Percentiles rank a stretch among this genome's conserved stretches.
Conservation (phyloP, 2,797 vertebrate species). For the Decapterus maruadsi region DNA sequence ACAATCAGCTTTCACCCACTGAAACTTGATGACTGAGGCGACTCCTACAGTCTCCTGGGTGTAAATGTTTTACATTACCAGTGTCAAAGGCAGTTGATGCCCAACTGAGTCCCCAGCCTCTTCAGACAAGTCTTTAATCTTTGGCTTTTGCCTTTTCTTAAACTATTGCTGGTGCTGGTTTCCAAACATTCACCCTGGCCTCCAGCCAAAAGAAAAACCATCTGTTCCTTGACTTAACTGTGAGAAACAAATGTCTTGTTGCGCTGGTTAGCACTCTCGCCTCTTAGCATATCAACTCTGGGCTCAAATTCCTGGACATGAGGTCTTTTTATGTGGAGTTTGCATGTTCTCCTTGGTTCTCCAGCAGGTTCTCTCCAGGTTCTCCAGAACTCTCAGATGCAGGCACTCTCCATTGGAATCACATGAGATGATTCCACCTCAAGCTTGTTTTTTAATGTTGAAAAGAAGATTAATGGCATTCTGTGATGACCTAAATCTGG, state of each 20-base stretch:
- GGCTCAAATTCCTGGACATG: too few relatives aligned
- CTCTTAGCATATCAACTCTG: too few relatives aligned
- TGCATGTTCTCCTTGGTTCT: too few relatives aligned
- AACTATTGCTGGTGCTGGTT: neutral
- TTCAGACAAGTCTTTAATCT: neutral
- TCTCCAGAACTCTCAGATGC: too few relatives aligned
- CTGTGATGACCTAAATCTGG: too few relatives aligned
- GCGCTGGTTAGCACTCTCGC: too few relatives aligned
- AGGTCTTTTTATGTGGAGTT: too few relatives aligned
- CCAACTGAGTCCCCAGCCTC: neutral
- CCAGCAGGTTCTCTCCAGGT: too few relatives aligned
- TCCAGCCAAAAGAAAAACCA: conserved; percentile 3
- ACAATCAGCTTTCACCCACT: neutral
- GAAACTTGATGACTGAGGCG: conserved; percentile 9
- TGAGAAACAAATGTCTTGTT: neutral
- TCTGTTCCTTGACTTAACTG: neutral
- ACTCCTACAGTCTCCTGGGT: conserved; percentile 13
- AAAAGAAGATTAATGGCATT: too few relatives aligned
- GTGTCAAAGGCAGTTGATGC: neutral
- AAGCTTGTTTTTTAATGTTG: too few relatives aligned
- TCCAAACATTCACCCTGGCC: neutral
- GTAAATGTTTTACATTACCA: neutral
- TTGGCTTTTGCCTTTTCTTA: neutral
- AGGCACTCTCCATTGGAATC: too few relatives aligned
- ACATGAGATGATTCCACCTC: too few relatives aligned